phyloP scores from a whole-genome alignment of 2,113 vertebrate species.

The Anoplopoma fimbria region DNA sequence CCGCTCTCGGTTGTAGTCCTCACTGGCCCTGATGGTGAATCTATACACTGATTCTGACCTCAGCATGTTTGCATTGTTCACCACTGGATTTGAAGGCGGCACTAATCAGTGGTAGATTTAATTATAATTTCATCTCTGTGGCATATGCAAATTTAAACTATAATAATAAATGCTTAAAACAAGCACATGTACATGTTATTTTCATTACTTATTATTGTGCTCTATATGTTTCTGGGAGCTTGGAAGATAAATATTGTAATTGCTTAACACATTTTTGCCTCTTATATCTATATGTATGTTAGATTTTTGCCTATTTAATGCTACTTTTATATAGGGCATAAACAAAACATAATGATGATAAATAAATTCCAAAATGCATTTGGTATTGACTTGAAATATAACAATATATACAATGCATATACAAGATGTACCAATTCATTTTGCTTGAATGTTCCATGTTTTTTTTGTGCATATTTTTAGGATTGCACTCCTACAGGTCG shows the following conservation, averaged over 20 bases:
- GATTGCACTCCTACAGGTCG: background rate
- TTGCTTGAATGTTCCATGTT: background rate
- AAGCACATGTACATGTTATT: background rate
- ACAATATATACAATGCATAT: background rate
- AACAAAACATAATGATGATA: background rate
- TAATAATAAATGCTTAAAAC: background rate
- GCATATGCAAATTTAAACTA: background rate
- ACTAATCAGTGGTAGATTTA: conserved; percentile 9
- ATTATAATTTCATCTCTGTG: background rate
- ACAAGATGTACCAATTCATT: conserved; percentile 1
- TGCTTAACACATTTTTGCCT: background rate
- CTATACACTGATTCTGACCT: background rate
- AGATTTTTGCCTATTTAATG: background rate
- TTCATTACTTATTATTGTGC: background rate
- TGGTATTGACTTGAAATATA: background rate
- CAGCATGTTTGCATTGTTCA: background rate
- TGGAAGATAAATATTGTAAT: background rate
- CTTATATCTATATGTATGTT: background rate
- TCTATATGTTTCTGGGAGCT: background rate
- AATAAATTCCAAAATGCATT: background rate
- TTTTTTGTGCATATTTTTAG: background rate
- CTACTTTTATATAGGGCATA: background rate
- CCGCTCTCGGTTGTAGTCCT: background rate
- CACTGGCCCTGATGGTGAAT: conserved; percentile 6
- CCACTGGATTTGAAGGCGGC: background rate